A percentile compares a stretch with the other conserved stretches of the same genome.
These are phyloP conservation scores for Ormia ochracea DNA, from an alignment of 2,888 invertebrate genomes.

Conservation along the genomic window DNA sequence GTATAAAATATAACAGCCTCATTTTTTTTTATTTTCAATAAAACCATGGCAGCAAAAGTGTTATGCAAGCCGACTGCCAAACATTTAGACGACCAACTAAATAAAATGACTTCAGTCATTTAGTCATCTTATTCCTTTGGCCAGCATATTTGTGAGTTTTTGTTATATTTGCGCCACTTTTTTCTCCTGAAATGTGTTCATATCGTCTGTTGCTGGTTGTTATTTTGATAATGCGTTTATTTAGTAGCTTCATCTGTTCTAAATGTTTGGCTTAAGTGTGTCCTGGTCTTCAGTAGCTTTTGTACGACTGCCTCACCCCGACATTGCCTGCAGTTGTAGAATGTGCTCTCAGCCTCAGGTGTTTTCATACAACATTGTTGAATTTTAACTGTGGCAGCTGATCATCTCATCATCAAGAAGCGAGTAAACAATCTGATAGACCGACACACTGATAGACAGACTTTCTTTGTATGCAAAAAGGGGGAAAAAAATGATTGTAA, in stretches of 20 bases:
- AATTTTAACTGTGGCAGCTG: slow-evolving; percentile 32
- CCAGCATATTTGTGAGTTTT: slow-evolving; percentile 34
- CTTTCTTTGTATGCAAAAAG: slow-evolving; percentile 6
- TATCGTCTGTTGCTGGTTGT: slow-evolving; percentile 31
- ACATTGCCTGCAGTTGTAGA: background rate
- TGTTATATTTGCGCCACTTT: background rate
- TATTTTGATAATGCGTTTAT: slow-evolving; percentile 53
- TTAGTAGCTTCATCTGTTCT: slow-evolving; percentile 53
- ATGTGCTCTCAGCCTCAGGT: slow-evolving; percentile 48
- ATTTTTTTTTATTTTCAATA: background rate
- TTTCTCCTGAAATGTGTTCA: slow-evolving; percentile 22
- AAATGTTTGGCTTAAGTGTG: slow-evolving; percentile 8
- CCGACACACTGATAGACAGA: background rate
- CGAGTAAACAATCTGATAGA: slow-evolving; percentile 27
- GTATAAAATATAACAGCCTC: background rate
- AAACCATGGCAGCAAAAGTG: slow-evolving; percentile 6
- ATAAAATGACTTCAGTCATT: slow-evolving; percentile 6
- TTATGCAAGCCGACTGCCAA: slow-evolving; percentile 23
- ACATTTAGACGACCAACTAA: slow-evolving; percentile 10
- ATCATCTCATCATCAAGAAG: slow-evolving; percentile 28
- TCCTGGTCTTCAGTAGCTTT: slow-evolving; percentile 14
- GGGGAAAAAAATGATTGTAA: background rate
- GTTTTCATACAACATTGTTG: slow-evolving; percentile 48
- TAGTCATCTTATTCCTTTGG: background rate
- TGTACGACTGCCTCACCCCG: background rate